Evolutionary conservation across 2,888 invertebrate genomes (phyloP).

Genomic region (Lampropteryx suffumata): DNA sequence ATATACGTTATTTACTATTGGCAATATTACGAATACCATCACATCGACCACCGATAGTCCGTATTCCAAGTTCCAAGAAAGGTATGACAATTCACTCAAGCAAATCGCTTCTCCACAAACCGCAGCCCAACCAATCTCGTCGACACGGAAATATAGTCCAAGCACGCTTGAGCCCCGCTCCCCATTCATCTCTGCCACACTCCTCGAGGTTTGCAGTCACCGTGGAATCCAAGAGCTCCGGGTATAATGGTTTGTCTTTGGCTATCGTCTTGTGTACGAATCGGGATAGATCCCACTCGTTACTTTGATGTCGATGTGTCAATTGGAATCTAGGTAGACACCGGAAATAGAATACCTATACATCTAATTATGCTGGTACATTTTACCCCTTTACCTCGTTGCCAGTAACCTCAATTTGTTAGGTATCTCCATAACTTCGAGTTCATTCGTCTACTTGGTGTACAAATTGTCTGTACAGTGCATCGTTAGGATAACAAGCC

Average conservation of each 20-base stretch:
- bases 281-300: not conserved
- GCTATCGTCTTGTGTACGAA: not conserved
- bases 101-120: constrained; percentile 31
- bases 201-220: constrained; percentile 11
- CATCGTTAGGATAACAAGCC: too few species aligned
- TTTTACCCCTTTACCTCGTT: not conserved
- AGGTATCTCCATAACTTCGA: too few species aligned
- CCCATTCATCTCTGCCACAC: constrained; percentile 46
- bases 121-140: constrained; percentile 41
- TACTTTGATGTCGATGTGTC: constrained; percentile 1
- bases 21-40: too few species aligned
- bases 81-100: not conserved
- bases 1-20: too few species aligned
- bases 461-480: too few species aligned
- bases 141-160: constrained; percentile 60
- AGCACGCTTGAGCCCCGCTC: constrained; percentile 48
- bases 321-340: too few species aligned
- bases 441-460: too few species aligned
- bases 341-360: too few species aligned
- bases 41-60: too few species aligned
- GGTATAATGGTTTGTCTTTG: constrained; percentile 14
- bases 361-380: not conserved
- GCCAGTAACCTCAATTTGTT: too few species aligned
- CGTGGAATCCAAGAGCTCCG: constrained; percentile 11
- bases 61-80: not conserved